Evolutionary conservation across 2,888 invertebrate species (phyloP), one percentile per base, ranked within the genome.

Genomic region (Hirtodrosophila confusa): DNA sequence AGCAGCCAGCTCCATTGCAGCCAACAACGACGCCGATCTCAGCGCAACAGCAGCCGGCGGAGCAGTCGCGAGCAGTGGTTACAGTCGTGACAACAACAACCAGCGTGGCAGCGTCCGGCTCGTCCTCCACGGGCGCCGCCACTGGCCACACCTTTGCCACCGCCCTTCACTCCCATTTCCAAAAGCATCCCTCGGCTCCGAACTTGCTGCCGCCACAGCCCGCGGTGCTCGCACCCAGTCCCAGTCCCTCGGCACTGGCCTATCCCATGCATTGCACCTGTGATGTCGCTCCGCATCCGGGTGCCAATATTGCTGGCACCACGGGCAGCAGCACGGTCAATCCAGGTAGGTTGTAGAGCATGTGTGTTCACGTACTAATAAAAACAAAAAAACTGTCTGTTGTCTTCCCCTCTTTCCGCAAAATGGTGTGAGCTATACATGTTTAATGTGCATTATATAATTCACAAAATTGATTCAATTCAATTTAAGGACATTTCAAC

Each of bases 311-410:
- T 11, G 53, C 75, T 50, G 69, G 64, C 51, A 55, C 62, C 62
- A 62, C 82, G 48, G 70, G 48, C 68, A 75, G 75, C 82, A 53
- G 54, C 75, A 56, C 79, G 60, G 75, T 64, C 65, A 80, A 85
- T 50, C 82, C 82, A 91, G 92, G 92, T 92, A 92, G 91, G 92
- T 90, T 76, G 80, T 91, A 92, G 91, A 85, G 91, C 91, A 92
- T 91, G 90, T 63, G 71, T 88, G 78, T 86, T 35, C 48, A 43
- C 27, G 33, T 49, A 53, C 29, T 53, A 49, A 8, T 40, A 3
- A 24, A 17, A 9, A 10, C 8, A 35, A 3, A 4, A n/a, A 45
- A 41, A 17, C n/a, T 73, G 33, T 68, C 35, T 56, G 61, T 61
- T 75, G 43, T 74, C 58, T 39, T 27, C 31, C 37, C 56, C 31